These are phyloP conservation scores for Eubucco bourcierii DNA, from an alignment of 2,113 vertebrate species.

Conservation along the genomic window DNA sequence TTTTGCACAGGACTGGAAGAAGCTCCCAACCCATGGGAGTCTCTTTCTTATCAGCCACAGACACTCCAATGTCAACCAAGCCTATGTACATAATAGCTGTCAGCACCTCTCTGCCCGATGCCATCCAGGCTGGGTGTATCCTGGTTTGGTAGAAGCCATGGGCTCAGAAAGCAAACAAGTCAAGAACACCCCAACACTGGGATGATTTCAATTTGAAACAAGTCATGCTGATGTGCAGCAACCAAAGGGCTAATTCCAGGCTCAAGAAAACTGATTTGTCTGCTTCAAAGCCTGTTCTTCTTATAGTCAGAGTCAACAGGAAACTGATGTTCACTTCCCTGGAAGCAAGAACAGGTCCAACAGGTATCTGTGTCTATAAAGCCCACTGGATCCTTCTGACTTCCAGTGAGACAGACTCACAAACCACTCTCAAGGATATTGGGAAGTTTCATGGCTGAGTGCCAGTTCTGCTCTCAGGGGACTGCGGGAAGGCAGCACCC, in stretches of 20 bases:
- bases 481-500: not conserved
- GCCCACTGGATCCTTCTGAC: not conserved
- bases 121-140: not conserved
- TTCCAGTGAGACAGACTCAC: not conserved
- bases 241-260: conserved; percentile 23
- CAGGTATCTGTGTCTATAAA: not conserved
- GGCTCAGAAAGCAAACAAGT: not conserved
- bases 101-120: not conserved
- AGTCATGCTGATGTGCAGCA: not conserved
- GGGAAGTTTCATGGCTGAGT: not conserved
- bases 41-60: not conserved
- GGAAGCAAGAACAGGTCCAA: not conserved
- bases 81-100: not conserved
- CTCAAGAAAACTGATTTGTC: not conserved
- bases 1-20: not conserved
- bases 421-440: not conserved
- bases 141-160: not conserved
- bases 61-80: fast-evolving
- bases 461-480: not conserved
- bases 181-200: conserved; percentile 8
- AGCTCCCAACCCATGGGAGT: not conserved
- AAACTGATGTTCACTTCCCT: not conserved
- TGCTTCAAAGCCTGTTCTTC: not conserved
- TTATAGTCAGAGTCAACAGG: not conserved
- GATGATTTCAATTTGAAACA: not conserved